A percentile compares a stretch with the other conserved stretches of the same genome.
Evolutionary conservation across 2,888 invertebrate species (phyloP).

Genomic region (Yponomeuta malinellus): DNA sequence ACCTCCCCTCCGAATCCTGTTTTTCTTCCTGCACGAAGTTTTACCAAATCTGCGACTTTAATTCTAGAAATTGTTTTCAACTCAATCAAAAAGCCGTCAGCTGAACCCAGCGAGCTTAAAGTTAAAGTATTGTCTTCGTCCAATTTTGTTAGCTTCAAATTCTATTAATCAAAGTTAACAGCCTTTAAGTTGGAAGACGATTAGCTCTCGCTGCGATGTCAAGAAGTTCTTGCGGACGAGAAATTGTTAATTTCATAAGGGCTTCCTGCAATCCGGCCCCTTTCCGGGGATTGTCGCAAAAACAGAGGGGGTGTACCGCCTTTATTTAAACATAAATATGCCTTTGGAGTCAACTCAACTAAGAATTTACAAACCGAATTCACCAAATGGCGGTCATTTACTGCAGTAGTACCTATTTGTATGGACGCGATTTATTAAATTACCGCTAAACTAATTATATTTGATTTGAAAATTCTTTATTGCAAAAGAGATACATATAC

Average conservation of each 20-base stretch:
- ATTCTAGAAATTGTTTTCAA: constrained; percentile 16
- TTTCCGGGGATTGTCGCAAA: not conserved
- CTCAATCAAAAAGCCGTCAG: constrained; percentile 21
- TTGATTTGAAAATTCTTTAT: no score
- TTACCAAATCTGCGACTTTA: not conserved
- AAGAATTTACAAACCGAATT: not conserved
- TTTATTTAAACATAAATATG: not conserved
- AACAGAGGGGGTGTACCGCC: not conserved
- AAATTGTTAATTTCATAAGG: constrained; percentile 9
- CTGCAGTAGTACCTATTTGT: no score
- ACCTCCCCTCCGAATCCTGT: not conserved
- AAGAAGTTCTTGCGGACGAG: constrained; percentile 11
- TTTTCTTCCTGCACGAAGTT: not conserved
- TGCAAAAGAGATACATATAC: no score
- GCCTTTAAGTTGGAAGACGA: constrained; percentile 16
- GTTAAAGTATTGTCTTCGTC: constrained; percentile 21
- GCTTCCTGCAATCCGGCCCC: not conserved
- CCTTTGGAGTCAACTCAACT: not conserved
- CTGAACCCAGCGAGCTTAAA: constrained; percentile 20
- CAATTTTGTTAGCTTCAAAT: constrained; percentile 22
- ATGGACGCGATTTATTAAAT: no score
- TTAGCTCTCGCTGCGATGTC: constrained; percentile 14
- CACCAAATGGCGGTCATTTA: no score
- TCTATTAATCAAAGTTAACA: constrained; percentile 23
- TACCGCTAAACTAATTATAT: no score